These are phyloP conservation scores for Etheostoma perlongum DNA, from an alignment of 2,797 vertebrate species.

Conservation along the genomic window DNA sequence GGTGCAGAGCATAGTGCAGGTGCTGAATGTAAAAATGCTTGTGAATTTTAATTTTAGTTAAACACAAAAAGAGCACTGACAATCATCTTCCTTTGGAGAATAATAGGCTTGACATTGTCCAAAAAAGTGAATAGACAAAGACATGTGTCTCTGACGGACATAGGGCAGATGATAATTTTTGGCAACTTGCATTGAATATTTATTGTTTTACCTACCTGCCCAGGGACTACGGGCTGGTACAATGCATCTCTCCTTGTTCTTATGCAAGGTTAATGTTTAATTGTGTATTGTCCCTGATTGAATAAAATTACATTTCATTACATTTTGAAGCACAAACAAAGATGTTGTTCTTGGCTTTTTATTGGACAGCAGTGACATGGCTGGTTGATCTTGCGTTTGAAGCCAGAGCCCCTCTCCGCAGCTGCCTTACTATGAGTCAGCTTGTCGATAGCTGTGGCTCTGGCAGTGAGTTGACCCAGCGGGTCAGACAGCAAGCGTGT, in stretches of 20 bases:
- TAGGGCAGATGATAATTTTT: neutral
- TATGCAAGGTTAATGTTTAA: too few relatives aligned
- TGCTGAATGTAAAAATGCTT: neutral
- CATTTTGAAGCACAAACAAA: constrained; percentile 9
- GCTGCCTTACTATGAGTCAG: constrained; percentile 53
- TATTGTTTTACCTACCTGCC: too few relatives aligned
- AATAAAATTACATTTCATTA: too few relatives aligned
- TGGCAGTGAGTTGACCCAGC: constrained; percentile 47
- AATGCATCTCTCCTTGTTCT: too few relatives aligned
- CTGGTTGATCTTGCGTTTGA: constrained; percentile 32
- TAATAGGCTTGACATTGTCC: neutral
- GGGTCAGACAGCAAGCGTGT: constrained; percentile 59
- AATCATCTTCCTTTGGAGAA: neutral
- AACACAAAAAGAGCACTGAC: neutral
- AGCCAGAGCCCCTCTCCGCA: constrained; percentile 1
- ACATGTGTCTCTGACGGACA: neutral
- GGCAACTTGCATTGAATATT: neutral
- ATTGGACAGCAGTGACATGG: neutral
- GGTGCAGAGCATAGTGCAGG: neutral
- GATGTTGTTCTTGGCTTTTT: constrained; percentile 9
- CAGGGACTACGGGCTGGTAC: too few relatives aligned
- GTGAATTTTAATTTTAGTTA: neutral
- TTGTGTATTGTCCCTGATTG: too few relatives aligned
- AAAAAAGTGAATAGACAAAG: neutral
- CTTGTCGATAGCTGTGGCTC: constrained; percentile 57